A percentile compares a stretch with the other conserved stretches of the same genome.
phyloP scores from a whole-genome alignment of 2,888 invertebrate species.

The Dendrolimus houi region DNA sequence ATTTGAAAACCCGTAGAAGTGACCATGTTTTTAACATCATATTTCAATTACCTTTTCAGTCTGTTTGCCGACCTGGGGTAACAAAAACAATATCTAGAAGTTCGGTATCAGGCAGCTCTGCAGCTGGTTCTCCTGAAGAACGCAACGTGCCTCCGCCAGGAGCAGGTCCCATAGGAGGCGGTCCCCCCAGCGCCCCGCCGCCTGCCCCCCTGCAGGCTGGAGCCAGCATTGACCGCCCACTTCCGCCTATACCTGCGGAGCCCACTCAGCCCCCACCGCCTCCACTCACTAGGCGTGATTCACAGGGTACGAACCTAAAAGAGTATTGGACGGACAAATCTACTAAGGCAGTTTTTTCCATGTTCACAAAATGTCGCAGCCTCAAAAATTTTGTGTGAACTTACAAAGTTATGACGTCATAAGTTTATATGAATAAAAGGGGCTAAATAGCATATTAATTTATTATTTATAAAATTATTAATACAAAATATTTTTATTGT shows the following conservation, averaged over 20 bases:
- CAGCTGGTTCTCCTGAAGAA: constrained; percentile 60
- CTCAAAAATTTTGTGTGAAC: no score
- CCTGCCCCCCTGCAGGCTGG: constrained; percentile 52
- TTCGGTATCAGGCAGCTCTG: constrained; percentile 72
- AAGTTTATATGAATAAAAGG: no score
- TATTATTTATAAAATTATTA: no score
- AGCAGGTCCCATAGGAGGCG: constrained; percentile 21
- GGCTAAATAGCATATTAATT: no score
- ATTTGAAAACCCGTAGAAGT: no score
- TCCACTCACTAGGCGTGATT: constrained; percentile 78
- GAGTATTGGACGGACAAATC: neutral
- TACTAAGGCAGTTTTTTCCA: constrained; percentile 3
- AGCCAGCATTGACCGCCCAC: constrained; percentile 71
- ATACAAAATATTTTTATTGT: no score
- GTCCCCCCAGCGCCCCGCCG: constrained; percentile 56
- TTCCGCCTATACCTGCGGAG: constrained; percentile 79
- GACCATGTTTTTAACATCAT: no score
- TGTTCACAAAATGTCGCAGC: neutral
- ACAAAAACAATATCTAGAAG: constrained; percentile 60
- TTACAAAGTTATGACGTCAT: no score
- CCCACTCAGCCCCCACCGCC: constrained; percentile 67
- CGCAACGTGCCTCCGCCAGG: constrained; percentile 31
- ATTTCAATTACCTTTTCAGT: constrained; percentile 28
- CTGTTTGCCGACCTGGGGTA: constrained; percentile 63
- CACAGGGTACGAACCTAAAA: constrained; percentile 72